These are phyloP conservation scores for Ascaphus truei DNA, from an alignment of 2,113 vertebrate species.

Conservation along the genomic window DNA sequence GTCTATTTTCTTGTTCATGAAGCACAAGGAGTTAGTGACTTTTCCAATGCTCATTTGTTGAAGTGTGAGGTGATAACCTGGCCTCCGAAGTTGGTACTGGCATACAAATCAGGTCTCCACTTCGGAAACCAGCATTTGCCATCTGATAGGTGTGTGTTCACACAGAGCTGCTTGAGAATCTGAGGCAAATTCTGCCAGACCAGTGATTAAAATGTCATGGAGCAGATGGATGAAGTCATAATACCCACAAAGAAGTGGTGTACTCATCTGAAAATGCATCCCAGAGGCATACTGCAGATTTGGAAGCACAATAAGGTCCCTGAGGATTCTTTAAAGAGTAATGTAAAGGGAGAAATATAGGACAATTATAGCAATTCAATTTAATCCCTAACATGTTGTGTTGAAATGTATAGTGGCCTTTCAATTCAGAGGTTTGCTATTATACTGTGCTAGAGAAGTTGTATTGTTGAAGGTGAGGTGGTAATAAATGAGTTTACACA, in stretches of 20 bases:
- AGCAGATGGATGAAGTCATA: conserved; percentile 4
- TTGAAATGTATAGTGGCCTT: conserved; percentile 4
- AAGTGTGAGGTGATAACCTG: background rate
- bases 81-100: background rate
- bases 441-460: background rate
- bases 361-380: conserved; percentile 17
- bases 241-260: background rate
- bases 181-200: background rate
- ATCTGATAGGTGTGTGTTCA: background rate
- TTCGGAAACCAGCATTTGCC: background rate
- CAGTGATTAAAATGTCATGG: conserved; percentile 15
- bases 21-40: too few species aligned
- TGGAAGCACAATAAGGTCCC: background rate
- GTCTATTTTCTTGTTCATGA: too few species aligned
- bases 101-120: background rate
- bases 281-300: background rate
- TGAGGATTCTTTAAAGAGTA: conserved; percentile 3
- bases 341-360: conserved; percentile 5
- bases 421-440: background rate
- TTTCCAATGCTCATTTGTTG: too few species aligned
- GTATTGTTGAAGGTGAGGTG: background rate
- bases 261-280: background rate
- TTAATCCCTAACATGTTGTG: conserved; percentile 2
- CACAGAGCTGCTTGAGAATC: background rate
- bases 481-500: background rate